A percentile compares a stretch with the other conserved stretches of the same genome.
Conservation (phyloP, 1,140 invertebrate species). For the Papilio helenus region DNA sequence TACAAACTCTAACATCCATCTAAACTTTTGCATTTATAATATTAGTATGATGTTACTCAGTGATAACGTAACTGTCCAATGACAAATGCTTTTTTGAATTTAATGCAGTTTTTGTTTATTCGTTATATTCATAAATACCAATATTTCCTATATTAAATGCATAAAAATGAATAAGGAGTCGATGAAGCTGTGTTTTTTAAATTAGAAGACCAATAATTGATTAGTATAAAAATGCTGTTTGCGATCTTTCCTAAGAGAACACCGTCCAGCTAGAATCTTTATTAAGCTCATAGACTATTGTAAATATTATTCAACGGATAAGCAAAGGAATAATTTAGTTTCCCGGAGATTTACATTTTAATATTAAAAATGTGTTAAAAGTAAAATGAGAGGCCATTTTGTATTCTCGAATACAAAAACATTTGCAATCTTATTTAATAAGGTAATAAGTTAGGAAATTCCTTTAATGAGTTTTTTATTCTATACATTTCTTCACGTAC, state of each 20-base stretch:
- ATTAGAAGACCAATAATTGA: neutral
- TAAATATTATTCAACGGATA: neutral
- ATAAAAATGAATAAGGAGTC: too few species aligned
- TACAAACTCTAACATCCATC: too few species aligned
- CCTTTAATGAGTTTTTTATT: constrained; percentile 11
- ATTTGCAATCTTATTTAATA: constrained; percentile 11
- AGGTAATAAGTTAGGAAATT: neutral
- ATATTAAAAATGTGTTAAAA: neutral
- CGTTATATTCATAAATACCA: too few species aligned
- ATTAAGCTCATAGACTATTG: neutral
- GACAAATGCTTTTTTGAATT: too few species aligned
- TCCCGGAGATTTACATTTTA: neutral
- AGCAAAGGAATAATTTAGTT: neutral
- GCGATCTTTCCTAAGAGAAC: neutral
- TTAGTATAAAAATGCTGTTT: neutral
- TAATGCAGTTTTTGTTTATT: neutral
- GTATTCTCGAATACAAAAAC: too few species aligned
- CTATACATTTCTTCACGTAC: neutral
- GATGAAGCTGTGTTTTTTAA: too few species aligned
- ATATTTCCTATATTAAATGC: too few species aligned
- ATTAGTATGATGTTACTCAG: too few species aligned
- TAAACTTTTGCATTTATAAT: too few species aligned
- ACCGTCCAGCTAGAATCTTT: neutral
- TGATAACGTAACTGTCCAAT: too few species aligned
- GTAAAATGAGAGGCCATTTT: neutral